Percentiles rank a stretch among this genome's conserved stretches.
These are phyloP conservation scores for Ranitomeya imitator DNA, from an alignment of 2,113 vertebrate species.

Conservation along the genomic window DNA sequence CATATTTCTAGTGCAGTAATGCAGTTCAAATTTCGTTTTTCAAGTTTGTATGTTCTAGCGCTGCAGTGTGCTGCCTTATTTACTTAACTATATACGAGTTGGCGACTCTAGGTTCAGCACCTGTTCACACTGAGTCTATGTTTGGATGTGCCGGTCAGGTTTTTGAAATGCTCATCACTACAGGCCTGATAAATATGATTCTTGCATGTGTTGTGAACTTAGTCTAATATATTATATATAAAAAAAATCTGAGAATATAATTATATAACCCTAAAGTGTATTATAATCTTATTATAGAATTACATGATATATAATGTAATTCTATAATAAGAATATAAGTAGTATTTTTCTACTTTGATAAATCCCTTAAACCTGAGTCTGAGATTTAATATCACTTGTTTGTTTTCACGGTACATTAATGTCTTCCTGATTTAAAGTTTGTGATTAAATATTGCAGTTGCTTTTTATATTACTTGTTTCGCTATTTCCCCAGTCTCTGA, in stretches of 20 bases:
- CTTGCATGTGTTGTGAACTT: too few relatives aligned
- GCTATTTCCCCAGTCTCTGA: conserved; percentile 41
- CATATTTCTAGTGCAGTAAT: too few relatives aligned
- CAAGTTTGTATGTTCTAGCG: too few relatives aligned
- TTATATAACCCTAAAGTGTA: background rate
- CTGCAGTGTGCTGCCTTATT: too few relatives aligned
- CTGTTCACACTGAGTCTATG: too few relatives aligned
- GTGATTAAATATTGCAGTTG: conserved; percentile 44
- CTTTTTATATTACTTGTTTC: conserved; percentile 28
- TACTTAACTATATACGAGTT: too few relatives aligned
- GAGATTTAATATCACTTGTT: conserved; percentile 11
- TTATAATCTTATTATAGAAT: too few relatives aligned
- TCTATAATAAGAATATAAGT: background rate
- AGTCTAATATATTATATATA: background rate
- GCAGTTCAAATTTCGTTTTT: too few relatives aligned
- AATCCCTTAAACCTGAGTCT: conserved; percentile 5
- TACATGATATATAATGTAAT: background rate
- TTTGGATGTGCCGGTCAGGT: too few relatives aligned
- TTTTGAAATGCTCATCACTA: too few relatives aligned
- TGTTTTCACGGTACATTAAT: conserved; percentile 3
- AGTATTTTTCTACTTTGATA: conserved; percentile 23
- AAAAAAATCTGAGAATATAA: background rate
- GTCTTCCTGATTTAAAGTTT: conserved; percentile 33
- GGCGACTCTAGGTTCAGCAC: too few relatives aligned
- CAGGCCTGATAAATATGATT: too few relatives aligned